Evolutionary conservation across 2,113 vertebrate species (phyloP).

Genomic region (Chaetodon auriga): DNA sequence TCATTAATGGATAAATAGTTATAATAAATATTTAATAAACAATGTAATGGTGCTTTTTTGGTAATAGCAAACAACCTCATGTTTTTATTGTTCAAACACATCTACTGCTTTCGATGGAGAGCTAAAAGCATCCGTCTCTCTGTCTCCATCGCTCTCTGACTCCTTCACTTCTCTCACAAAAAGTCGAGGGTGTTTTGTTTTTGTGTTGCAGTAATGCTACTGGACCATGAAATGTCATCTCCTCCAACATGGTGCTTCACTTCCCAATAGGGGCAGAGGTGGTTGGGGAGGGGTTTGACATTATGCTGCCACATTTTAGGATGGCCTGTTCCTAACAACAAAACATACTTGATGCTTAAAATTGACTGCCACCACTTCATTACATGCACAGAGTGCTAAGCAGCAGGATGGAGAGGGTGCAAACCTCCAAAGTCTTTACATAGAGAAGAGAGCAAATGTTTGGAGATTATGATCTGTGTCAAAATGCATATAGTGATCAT

Average conservation of each 20-base stretch:
- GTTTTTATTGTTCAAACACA: background rate
- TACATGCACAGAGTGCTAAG: background rate
- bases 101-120: background rate
- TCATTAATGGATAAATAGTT: background rate
- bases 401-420: background rate
- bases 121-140: background rate
- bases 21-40: background rate
- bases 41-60: background rate
- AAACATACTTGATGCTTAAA: slow-evolving; percentile 8
- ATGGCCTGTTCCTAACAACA: slow-evolving; percentile 40
- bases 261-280: slow-evolving; percentile 34
- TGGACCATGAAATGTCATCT: slow-evolving; percentile 68
- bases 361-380: slow-evolving; percentile 6
- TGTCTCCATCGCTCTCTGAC: slow-evolving; percentile 2
- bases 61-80: background rate
- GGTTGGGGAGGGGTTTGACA: slow-evolving; percentile 41
- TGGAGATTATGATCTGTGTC: background rate
- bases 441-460: background rate
- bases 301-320: slow-evolving; percentile 55
- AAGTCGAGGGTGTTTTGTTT: slow-evolving; percentile 55
- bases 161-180: slow-evolving; percentile 15
- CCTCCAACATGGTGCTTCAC: slow-evolving; percentile 32
- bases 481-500: background rate
- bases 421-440: no score
- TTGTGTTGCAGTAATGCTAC: slow-evolving; percentile 49